Evolutionary conservation across 2,888 invertebrate species (phyloP).

Genomic region (Diarsia brunnea): DNA sequence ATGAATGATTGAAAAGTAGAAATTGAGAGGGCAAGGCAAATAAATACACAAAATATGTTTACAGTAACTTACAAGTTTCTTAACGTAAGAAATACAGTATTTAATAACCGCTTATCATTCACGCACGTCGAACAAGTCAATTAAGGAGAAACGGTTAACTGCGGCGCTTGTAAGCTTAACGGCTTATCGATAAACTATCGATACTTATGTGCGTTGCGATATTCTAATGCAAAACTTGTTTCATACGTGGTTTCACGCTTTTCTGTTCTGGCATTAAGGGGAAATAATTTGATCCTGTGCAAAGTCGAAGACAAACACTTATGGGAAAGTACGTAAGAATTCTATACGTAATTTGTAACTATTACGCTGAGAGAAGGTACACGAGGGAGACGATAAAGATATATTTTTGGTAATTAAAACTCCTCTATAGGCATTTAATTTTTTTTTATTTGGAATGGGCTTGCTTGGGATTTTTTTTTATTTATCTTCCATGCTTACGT

Average conservation of each 20-base stretch:
- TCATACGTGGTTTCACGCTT: constrained; percentile 48
- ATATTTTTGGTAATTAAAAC: neutral
- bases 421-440: too few species aligned
- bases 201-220: constrained; percentile 48
- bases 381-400: neutral
- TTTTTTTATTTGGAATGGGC: too few species aligned
- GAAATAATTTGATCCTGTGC: constrained; percentile 24
- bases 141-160: constrained; percentile 55
- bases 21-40: neutral
- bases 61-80: constrained; percentile 18
- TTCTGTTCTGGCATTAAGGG: constrained; percentile 27
- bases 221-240: constrained; percentile 52
- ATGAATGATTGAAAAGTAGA: neutral
- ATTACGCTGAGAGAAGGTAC: neutral
- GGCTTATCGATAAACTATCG: constrained; percentile 54
- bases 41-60: constrained; percentile 9
- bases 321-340: neutral
- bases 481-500: neutral
- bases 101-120: constrained; percentile 51
- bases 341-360: neutral
- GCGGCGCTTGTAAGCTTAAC: constrained; percentile 40
- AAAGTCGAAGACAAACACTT: neutral
- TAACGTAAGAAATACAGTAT: constrained; percentile 38
- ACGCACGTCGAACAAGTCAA: constrained; percentile 60
- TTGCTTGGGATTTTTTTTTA: too few species aligned